phyloP scores from a whole-genome alignment of 2,797 vertebrate genomes.

The Lacerta bilineata region DNA sequence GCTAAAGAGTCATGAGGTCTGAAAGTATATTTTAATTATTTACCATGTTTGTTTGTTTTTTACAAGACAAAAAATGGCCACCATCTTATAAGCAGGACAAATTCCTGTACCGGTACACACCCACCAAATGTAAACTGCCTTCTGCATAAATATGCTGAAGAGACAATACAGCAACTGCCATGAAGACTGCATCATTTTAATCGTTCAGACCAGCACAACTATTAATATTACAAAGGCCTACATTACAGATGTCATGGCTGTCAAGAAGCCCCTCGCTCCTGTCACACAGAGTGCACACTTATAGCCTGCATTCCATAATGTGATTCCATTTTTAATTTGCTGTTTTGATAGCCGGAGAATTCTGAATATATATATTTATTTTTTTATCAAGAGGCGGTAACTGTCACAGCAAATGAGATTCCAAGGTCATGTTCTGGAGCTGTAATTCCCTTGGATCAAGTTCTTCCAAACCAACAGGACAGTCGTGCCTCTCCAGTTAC shows the following conservation, averaged over 20 bases:
- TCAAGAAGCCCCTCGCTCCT: neutral
- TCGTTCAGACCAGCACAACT: neutral
- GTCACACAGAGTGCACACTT: neutral
- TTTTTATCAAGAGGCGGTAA: neutral
- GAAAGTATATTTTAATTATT: neutral
- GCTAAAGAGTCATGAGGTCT: neutral
- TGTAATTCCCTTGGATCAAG: neutral
- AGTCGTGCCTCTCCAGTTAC: no score
- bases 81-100: neutral
- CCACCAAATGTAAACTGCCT: neutral
- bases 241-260: neutral
- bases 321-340: slow-evolving; percentile 6
- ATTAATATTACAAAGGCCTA: neutral
- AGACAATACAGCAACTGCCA: neutral
- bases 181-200: slow-evolving; percentile 10
- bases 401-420: neutral
- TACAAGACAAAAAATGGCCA: neutral
- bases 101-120: neutral
- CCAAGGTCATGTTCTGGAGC: neutral
- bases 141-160: neutral
- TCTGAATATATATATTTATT: no score
- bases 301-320: neutral
- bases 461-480: neutral
- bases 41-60: no score
- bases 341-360: neutral